Base-by-base conservation (phyloP, 2,888 invertebrate genomes). In the Sesia bembeciformis region DNA sequence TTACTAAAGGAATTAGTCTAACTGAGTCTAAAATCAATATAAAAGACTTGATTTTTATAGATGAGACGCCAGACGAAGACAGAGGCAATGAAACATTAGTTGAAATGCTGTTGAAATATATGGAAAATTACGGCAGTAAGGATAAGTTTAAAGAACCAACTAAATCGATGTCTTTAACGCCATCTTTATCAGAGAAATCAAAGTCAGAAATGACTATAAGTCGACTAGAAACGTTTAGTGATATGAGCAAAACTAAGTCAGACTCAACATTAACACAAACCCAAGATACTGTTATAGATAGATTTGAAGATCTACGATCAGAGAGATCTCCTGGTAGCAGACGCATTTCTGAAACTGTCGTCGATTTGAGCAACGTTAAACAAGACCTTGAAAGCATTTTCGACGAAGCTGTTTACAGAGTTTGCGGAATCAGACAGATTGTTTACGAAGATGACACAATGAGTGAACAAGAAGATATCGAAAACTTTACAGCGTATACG, bases 151-250 rank as follows among this genome's bases (percentile, higher is more conserved):
- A 66, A 51, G 72, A 74, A 40, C 63, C 68, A 4, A 60, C 64
- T 0, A 71, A 81, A 67, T 76, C 78, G 0, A 70, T 79, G 42
- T 81, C 82, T 3, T 58, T 81, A 3, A 85, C 87, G 0, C 56
- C 57, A 3, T 83, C 82, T 3, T 56, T 89, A 0, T 86, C 86
- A 3, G 89, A 88, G 46, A 89, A 86, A 59, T 88, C 88, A 0
- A 89, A 89, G 64, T 89, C 89, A 0, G 89, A 89, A 59, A 72
- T 85, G 38, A 89, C 89, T 4, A 81, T 89, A n/a, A 85, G 83
- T 55, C 84, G 77, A 63, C 61, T 88, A 40, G 89, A 85, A 61
- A 88, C 85, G 0, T 80, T 77, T 40, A 87, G 86, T 56, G 89
- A 89, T 58, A 79, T 89, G 8, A 88, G 86, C 56, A 89, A 86